Percentiles rank a stretch among this genome's conserved stretches.
phyloP scores from a whole-genome alignment of 1,140 invertebrate species.

The Neotoxoptera formosana region DNA sequence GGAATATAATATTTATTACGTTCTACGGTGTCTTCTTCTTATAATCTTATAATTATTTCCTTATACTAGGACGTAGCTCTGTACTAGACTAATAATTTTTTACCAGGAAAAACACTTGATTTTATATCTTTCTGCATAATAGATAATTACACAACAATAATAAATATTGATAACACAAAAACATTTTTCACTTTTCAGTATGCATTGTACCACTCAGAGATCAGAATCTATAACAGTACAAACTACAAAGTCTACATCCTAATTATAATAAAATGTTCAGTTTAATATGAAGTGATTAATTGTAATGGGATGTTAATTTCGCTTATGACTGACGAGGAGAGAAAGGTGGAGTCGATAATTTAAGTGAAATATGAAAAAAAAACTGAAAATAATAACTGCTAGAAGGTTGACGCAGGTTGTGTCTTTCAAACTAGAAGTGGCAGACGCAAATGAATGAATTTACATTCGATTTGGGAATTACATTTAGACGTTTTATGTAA shows the following conservation, averaged over 20 bases:
- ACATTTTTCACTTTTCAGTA: background rate
- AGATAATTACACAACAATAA: background rate
- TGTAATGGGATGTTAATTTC: background rate
- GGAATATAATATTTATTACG: background rate
- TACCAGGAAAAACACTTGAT: background rate
- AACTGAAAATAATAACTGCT: constrained; percentile 19
- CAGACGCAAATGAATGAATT: background rate
- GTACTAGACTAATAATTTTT: background rate
- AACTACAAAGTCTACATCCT: background rate
- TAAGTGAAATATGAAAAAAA: background rate
- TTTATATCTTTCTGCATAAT: background rate
- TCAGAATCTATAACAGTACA: background rate
- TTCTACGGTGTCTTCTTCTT: background rate
- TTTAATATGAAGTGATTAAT: background rate
- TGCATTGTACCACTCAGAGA: background rate
- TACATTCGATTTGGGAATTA: background rate
- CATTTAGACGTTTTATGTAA: background rate
- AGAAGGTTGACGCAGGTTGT: background rate
- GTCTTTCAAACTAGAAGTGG: background rate
- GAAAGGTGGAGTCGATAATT: background rate
- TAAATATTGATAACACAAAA: background rate
- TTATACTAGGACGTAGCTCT: background rate
- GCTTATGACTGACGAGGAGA: background rate
- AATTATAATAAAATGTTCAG: background rate
- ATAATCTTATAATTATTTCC: background rate